Conservation (phyloP, 2,888 invertebrate genomes). For the Catocala sponsa region DNA sequence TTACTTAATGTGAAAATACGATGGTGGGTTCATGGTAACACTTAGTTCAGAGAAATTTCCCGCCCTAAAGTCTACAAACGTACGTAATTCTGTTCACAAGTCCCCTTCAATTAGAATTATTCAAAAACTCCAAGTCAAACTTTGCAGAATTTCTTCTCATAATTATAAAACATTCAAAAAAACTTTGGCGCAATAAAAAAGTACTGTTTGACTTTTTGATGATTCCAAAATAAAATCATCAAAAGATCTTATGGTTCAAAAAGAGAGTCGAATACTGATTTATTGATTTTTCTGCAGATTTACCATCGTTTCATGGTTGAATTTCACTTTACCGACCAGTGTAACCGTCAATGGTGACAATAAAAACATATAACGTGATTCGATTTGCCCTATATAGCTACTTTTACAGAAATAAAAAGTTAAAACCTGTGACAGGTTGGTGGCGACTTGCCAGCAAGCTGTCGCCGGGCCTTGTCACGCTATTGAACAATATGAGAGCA, state of each 20-base stretch:
- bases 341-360: neutral
- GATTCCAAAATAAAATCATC: slow-evolving; percentile 50
- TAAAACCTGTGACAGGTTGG: too few relatives aligned
- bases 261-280: slow-evolving; percentile 37
- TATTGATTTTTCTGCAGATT: slow-evolving; percentile 33
- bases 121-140: slow-evolving; percentile 17
- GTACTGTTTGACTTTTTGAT: slow-evolving; percentile 21
- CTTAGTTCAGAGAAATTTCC: neutral
- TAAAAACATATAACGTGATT: neutral
- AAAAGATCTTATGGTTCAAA: slow-evolving; percentile 36
- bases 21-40: too few relatives aligned
- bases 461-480: too few relatives aligned
- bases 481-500: too few relatives aligned
- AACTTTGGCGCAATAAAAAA: slow-evolving; percentile 30
- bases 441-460: too few relatives aligned
- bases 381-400: neutral
- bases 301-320: slow-evolving; percentile 32
- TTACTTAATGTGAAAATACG: too few relatives aligned
- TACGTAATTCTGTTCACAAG: slow-evolving; percentile 10
- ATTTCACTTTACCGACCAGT: slow-evolving; percentile 17
- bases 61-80: neutral
- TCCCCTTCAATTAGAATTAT: slow-evolving; percentile 21
- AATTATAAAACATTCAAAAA: slow-evolving; percentile 39
- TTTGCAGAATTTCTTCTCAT: slow-evolving; percentile 17
- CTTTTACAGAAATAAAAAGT: too few relatives aligned